Evolutionary conservation across 1,140 invertebrate species (phyloP).

Genomic region (Drosophila virilis): DNA sequence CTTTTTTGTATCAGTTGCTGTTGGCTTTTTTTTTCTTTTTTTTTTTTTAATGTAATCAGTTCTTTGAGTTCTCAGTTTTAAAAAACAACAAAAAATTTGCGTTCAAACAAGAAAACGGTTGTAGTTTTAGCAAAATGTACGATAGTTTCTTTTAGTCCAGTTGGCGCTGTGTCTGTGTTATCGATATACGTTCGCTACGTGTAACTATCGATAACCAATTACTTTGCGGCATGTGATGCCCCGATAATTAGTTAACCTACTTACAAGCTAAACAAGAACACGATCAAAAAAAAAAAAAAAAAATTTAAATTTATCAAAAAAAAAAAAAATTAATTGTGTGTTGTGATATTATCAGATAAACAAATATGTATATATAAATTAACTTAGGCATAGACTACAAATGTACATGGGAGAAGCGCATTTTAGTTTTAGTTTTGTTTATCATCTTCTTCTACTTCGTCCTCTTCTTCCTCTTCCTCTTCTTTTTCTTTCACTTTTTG

Average conservation of each 20-base stretch:
- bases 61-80: slow-evolving; percentile 74
- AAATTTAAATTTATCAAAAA: slow-evolving; percentile 5
- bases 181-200: slow-evolving; percentile 18
- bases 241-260: slow-evolving; percentile 73
- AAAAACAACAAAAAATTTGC: neutral
- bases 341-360: neutral
- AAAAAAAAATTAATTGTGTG: slow-evolving; percentile 18
- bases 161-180: slow-evolving; percentile 5
- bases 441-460: neutral
- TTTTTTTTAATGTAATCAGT: slow-evolving; percentile 68
- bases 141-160: slow-evolving; percentile 23
- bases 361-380: slow-evolving; percentile 11
- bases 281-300: slow-evolving; percentile 24
- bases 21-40: slow-evolving; percentile 10
- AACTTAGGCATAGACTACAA: slow-evolving; percentile 37
- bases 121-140: slow-evolving; percentile 28
- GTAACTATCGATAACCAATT: slow-evolving; percentile 42
- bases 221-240: slow-evolving; percentile 66
- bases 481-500: neutral
- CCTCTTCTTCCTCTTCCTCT: neutral
- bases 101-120: slow-evolving; percentile 1
- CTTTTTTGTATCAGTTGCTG: slow-evolving; percentile 1
- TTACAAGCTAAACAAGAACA: slow-evolving; percentile 48
- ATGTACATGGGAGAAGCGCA: neutral
- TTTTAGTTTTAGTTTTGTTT: neutral